Percentiles rank a stretch among this genome's conserved stretches.
Conservation (phyloP, 2,888 invertebrate genomes). For the Yponomeuta sedellus region DNA sequence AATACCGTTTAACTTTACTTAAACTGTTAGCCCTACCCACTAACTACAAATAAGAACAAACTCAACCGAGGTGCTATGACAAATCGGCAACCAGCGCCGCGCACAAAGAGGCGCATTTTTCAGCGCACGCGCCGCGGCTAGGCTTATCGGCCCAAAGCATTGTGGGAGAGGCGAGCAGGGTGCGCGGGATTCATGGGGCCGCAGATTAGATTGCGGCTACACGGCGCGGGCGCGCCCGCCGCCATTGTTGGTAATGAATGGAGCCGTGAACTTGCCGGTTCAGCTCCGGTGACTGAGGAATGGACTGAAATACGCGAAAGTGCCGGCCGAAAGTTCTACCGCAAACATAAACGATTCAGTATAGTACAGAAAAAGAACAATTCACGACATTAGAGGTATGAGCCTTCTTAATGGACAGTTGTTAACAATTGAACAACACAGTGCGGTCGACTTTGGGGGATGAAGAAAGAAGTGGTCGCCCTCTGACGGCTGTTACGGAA, state of each 20-base stretch:
- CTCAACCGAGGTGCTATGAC: background rate
- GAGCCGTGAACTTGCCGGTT: background rate
- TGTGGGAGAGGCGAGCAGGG: slow-evolving; percentile 8
- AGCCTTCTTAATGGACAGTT: too few species aligned
- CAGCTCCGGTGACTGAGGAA: background rate
- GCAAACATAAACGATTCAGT: too few species aligned
- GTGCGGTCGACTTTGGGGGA: too few species aligned
- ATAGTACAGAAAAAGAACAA: too few species aligned
- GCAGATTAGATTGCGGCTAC: slow-evolving; percentile 31
- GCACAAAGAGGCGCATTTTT: background rate
- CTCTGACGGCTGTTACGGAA: too few species aligned
- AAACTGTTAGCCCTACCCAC: too few species aligned
- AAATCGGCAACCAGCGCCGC: background rate
- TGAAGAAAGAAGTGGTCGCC: too few species aligned
- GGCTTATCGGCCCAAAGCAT: background rate
- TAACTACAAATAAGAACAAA: background rate
- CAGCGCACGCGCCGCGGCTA: background rate
- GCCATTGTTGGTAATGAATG: slow-evolving; percentile 16
- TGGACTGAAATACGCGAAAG: background rate
- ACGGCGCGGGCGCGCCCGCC: slow-evolving; percentile 20
- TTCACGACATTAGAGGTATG: too few species aligned
- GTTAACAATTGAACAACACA: too few species aligned
- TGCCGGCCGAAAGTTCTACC: background rate
- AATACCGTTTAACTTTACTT: too few species aligned
- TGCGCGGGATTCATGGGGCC: slow-evolving; percentile 28